These are phyloP conservation scores for Chesias legatella DNA, from an alignment of 2,888 invertebrate genomes.

Conservation along the genomic window DNA sequence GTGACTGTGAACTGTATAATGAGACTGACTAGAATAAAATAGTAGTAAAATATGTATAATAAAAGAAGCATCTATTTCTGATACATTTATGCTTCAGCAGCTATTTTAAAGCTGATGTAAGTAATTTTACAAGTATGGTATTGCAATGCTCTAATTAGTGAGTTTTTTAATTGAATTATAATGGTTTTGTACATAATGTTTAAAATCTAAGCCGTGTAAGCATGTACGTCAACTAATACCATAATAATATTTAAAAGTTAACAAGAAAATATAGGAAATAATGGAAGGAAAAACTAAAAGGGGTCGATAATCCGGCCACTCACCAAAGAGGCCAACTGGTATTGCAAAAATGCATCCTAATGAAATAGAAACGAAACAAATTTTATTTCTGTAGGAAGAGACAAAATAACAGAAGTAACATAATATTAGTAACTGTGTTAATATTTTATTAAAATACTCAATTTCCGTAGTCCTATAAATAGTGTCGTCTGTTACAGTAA, in stretches of 20 bases:
- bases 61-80: constrained; percentile 12
- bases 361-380: constrained; percentile 62
- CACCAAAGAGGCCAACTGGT: constrained; percentile 78
- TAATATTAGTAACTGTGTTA: constrained; percentile 49
- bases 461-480: constrained; percentile 25
- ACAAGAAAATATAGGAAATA: constrained; percentile 35
- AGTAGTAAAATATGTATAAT: constrained; percentile 11
- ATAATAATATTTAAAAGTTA: constrained; percentile 33
- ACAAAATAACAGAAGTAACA: constrained; percentile 33
- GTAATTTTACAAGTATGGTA: constrained; percentile 19
- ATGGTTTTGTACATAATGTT: constrained; percentile 19
- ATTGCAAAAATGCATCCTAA: constrained; percentile 77
- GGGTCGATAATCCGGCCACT: constrained; percentile 60
- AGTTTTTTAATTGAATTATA: constrained; percentile 7
- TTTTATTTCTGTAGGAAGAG: constrained; percentile 36
- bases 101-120: constrained; percentile 18
- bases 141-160: constrained; percentile 26
- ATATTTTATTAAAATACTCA: constrained; percentile 29
- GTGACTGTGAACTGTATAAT: constrained; percentile 1
- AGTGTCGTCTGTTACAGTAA: constrained; percentile 34
- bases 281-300: constrained; percentile 36
- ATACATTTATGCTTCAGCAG: constrained; percentile 9
- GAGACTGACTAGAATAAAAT: constrained; percentile 5
- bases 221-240: constrained; percentile 39
- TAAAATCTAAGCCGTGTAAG: constrained; percentile 61